Conservation (phyloP, 2,797 vertebrate species). For the Alectoris magna region DNA sequence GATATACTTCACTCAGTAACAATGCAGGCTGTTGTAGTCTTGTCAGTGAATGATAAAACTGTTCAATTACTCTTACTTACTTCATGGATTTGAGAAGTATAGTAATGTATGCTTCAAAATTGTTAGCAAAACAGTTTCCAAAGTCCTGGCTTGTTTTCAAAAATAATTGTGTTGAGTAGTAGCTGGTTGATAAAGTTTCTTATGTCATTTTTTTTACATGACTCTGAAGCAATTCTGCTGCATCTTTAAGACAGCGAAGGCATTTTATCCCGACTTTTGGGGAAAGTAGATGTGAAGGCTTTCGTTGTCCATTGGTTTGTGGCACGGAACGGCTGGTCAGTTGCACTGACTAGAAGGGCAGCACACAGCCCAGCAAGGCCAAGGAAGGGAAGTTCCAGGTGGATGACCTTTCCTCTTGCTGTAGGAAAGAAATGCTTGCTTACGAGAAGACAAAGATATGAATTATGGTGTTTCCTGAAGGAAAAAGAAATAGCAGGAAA, state of each 20-base stretch:
- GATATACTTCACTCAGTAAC: constrained; percentile 63
- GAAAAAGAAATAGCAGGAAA: background rate
- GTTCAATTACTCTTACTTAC: constrained; percentile 65
- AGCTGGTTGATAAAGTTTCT: background rate
- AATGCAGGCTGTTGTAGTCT: constrained; percentile 27
- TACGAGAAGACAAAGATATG: background rate
- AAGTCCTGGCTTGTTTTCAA: constrained; percentile 19
- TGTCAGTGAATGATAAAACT: constrained; percentile 70
- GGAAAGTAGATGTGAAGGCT: background rate
- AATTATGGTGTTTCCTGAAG: background rate
- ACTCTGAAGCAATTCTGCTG: background rate
- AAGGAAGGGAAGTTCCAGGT: background rate
- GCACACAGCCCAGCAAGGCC: background rate
- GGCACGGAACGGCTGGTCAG: background rate
- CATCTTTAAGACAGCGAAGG: background rate
- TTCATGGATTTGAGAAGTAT: constrained; percentile 26
- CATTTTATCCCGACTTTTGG: background rate
- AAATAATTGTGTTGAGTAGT: constrained; percentile 1
- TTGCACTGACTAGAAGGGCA: background rate
- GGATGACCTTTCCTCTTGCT: background rate
- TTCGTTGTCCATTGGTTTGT: background rate
- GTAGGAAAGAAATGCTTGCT: background rate
- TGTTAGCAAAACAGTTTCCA: background rate
- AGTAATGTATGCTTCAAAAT: constrained; percentile 11
- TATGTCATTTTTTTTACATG: background rate